Evolutionary conservation across 2,113 vertebrate species (phyloP).

Genomic region (Heterocephalus glaber): DNA sequence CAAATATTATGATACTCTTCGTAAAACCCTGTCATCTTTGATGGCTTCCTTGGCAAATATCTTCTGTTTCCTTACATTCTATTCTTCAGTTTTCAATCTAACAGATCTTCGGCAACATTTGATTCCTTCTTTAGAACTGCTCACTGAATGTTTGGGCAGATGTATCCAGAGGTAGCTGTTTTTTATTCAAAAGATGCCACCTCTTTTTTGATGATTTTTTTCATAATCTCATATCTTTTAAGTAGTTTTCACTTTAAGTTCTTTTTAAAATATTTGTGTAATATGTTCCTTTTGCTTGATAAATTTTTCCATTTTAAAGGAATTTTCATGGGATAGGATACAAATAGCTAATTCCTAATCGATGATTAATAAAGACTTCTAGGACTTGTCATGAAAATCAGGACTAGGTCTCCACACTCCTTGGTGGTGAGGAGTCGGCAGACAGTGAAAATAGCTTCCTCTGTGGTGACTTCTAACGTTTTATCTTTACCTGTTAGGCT

Average conservation of each 20-base stretch:
- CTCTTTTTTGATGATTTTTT: neutral
- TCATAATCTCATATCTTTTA: neutral
- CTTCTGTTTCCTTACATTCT: neutral
- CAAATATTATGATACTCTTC: constrained; percentile 12
- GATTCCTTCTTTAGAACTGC: neutral
- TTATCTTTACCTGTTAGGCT: constrained; percentile 14
- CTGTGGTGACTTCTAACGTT: neutral
- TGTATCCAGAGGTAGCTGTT: constrained; percentile 33
- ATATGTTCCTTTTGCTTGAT: neutral
- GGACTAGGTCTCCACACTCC: neutral
- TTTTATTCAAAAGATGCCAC: neutral
- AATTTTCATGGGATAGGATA: neutral
- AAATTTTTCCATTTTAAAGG: neutral
- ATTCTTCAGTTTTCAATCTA: neutral
- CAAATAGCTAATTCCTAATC: neutral
- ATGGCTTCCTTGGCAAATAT: neutral
- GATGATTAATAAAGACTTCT: neutral
- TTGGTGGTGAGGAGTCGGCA: neutral
- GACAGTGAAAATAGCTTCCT: neutral
- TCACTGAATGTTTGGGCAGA: neutral
- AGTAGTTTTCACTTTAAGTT: neutral
- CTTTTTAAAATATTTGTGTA: neutral
- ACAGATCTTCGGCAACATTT: neutral
- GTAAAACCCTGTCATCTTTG: constrained; percentile 5
- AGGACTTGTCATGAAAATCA: neutral